Evolutionary conservation across 2,797 vertebrate species (phyloP), one percentile per base, ranked within the genome.

Genomic region (Sebastes hopkinsi): DNA sequence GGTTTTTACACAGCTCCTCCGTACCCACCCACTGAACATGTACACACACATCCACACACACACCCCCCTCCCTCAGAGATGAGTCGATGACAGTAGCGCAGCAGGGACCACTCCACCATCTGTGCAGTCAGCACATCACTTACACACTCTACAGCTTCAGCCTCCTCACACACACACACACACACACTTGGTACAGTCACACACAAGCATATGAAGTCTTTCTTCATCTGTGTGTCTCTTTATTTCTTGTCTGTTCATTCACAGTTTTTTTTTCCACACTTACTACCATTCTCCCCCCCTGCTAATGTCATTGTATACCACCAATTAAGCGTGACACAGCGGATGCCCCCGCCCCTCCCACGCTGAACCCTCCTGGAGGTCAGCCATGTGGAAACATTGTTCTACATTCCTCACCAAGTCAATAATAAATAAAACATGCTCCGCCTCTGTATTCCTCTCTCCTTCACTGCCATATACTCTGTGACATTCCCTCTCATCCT

Each of bases 371-470:
- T 93, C 89, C 89, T 93, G 87, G 88, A 88, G 91, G 92, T 94
- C 93, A 92, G 92, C 86, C 92, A 93, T 91, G 95, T 91, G 90
- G 94, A 96, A 96, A 96, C 94, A 95, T 96, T 94, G 95, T 94
- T 94, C 95, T 92, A 95, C 93, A 95, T 95, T 95, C 92, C 86
- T 92, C 91, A 93, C 92, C 86, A 83, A 90, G 93, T 92, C 92
- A 94, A 94, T 92, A 92, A 93, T 95, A 95, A 96, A 96, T 96
- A 95, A 95, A 95, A 95, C 92, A 95, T 92, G 86, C 89, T 32
- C 80, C 30, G 77, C 69, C 75, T 85, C 84, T 75, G 29, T 90
- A 85, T 88, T 87, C 76, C 58, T 79, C 80, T 90, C 61, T 61
- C 67, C 77, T 80, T 72, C 32, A 7, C 75, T 55, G 52, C 76